Conservation (phyloP, 2,888 invertebrate genomes). For the Epinotia nisella region DNA sequence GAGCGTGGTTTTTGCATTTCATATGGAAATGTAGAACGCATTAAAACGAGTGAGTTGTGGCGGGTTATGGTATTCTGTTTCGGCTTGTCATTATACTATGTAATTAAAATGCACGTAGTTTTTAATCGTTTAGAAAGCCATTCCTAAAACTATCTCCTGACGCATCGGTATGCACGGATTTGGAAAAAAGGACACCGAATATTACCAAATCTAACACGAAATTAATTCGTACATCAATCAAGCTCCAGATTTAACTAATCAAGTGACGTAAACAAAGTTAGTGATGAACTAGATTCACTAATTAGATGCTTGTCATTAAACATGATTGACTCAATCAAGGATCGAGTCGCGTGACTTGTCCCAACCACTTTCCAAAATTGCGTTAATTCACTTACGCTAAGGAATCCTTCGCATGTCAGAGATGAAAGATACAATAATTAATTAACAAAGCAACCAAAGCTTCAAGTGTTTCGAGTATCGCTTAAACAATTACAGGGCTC, state of each 20-base stretch:
- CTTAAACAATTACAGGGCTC: constrained; percentile 31
- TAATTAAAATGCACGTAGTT: neutral
- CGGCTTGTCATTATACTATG: neutral
- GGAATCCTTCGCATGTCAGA: constrained; percentile 23
- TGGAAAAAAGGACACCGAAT: neutral
- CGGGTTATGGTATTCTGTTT: neutral
- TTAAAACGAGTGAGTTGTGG: constrained; percentile 1
- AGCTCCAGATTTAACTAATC: constrained; percentile 10
- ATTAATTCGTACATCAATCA: neutral
- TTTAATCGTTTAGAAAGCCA: neutral
- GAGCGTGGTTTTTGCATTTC: constrained; percentile 21
- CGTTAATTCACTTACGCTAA: constrained; percentile 52
- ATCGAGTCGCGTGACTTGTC: constrained; percentile 67
- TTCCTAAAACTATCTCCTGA: neutral
- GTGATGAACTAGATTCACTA: constrained; percentile 27
- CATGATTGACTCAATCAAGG: constrained; percentile 60
- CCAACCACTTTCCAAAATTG: constrained; percentile 70
- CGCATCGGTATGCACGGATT: neutral
- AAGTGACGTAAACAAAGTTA: constrained; percentile 12
- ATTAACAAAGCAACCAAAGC: constrained; percentile 13
- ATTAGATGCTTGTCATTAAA: constrained; percentile 48
- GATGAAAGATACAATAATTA: constrained; percentile 42
- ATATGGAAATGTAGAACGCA: constrained; percentile 18
- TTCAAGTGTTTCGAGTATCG: constrained; percentile 33
- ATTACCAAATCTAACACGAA: neutral